These are phyloP conservation scores for Dromiciops gliroides DNA, from an alignment of 2,113 vertebrate genomes.

Conservation along the genomic window DNA sequence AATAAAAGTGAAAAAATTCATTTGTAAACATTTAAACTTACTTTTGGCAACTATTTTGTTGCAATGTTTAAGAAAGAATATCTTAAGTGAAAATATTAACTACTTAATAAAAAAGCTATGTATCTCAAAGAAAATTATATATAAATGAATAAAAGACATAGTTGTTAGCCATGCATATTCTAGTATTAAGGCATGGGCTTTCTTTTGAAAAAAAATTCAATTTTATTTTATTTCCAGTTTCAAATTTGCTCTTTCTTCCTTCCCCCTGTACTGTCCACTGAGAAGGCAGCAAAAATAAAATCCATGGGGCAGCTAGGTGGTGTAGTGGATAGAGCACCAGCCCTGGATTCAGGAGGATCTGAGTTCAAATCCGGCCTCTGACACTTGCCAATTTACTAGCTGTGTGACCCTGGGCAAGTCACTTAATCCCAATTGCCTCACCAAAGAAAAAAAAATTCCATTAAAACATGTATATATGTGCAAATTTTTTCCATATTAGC, in stretches of 20 bases:
- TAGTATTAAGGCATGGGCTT: constrained; percentile 15
- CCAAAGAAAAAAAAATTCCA: background rate
- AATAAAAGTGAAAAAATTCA: constrained; percentile 63
- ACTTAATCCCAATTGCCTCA: too few relatives aligned
- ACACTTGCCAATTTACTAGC: too few relatives aligned
- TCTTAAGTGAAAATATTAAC: constrained; percentile 31
- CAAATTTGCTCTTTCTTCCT: background rate
- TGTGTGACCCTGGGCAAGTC: too few relatives aligned
- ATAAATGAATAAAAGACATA: background rate
- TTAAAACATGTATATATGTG: background rate
- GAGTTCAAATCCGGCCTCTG: too few relatives aligned
- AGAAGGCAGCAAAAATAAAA: background rate
- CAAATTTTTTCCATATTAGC: background rate
- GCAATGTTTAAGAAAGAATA: constrained; percentile 40
- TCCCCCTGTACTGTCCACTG: background rate
- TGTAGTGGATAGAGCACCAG: too few relatives aligned
- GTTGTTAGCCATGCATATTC: constrained; percentile 7
- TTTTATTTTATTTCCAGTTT: background rate
- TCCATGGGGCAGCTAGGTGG: too few relatives aligned
- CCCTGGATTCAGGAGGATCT: too few relatives aligned
- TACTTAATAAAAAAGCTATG: constrained; percentile 30
- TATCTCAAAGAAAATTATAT: constrained; percentile 35
- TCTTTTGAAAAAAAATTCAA: background rate
- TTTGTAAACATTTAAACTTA: constrained; percentile 44
- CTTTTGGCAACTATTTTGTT: constrained; percentile 46